Base-by-base conservation (phyloP, 2,888 invertebrate genomes). In the Ectemnius continuus region DNA sequence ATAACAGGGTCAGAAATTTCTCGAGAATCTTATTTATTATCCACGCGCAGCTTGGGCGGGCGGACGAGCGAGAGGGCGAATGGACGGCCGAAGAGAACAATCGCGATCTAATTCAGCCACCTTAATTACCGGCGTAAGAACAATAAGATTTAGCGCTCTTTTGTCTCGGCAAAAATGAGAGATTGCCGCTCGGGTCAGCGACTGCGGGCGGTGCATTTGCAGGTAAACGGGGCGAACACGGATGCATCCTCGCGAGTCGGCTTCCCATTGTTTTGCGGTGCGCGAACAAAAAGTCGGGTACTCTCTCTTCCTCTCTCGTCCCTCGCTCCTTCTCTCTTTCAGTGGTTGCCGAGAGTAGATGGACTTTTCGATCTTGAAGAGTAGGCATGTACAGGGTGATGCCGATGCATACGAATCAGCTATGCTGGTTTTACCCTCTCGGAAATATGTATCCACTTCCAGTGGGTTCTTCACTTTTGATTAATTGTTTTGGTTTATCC, bases 81-180 rank as follows among this genome's bases (percentile, higher is more conserved):
- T 23, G 23, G 23, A 23, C 11, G 36, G 26, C 70, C 18, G 59
- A 46, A 28, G 71, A 75, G 88, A 91, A 91, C 90, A 91, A 90
- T 91, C 86, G 88, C 83, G 82, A 86, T 87, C 88, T 91, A 91
- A 91, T 91, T 91, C 88, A 86, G 86, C 85, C 84, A 56, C 84
- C 86, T 89, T 90, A 90, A 91, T 90, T 90, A 91, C 90, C 87
- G 87, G 82, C 88, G 84, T 87, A 89, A 88, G 90, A 90, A 90
- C 89, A 91, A 90, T 91, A 89, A 88, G 89, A 91, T 90, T 91
- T 88, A 87, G 84, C 83, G 85, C 80, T 86, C 90, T 89, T 91
- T 91, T 91, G 89, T 91, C 87, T 82, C 76, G 82, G 71, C 86
- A 90, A 90, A 90, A 91, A 90, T 90, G 90, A 90, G 86, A 88